These are phyloP conservation scores for Panorpa germanica DNA, from an alignment of 2,888 invertebrate species.

Conservation along the genomic window DNA sequence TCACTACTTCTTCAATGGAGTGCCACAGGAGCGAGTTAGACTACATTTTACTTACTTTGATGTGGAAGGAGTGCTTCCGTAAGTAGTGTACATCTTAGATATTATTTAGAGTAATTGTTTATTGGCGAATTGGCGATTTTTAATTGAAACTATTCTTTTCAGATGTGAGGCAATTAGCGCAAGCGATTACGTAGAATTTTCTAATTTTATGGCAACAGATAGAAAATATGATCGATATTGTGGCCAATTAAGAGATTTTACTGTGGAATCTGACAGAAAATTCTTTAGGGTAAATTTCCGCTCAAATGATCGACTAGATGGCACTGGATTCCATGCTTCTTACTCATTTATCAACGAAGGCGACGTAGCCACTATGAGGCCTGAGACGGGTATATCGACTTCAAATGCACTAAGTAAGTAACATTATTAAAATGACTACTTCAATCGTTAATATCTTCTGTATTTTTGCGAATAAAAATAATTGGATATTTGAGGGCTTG, in stretches of 20 bases:
- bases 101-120: constrained; percentile 2
- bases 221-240: constrained; percentile 78
- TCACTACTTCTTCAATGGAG: constrained; percentile 78
- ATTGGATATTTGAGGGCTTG: too few relatives aligned
- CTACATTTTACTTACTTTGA: constrained; percentile 82
- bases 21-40: constrained; percentile 55
- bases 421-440: too few relatives aligned
- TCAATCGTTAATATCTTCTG: too few relatives aligned
- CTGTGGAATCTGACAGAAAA: constrained; percentile 70
- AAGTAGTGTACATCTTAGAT: constrained; percentile 26
- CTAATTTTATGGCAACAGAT: constrained; percentile 82
- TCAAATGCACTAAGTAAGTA: too few relatives aligned
- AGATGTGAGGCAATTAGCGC: constrained; percentile 84
- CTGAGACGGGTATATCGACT: constrained; percentile 15
- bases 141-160: constrained; percentile 16
- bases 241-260: constrained; percentile 64
- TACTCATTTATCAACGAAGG: constrained; percentile 68
- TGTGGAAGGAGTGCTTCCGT: constrained; percentile 89
- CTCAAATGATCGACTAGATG: constrained; percentile 86
- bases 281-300: constrained; percentile 91
- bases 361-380: constrained; percentile 32
- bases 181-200: constrained; percentile 93
- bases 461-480: too few relatives aligned
- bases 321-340: constrained; percentile 82
- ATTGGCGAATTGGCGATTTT: constrained; percentile 3